Evolutionary conservation across 2,888 invertebrate species (phyloP).

Genomic region (Strigamia crassipes): DNA sequence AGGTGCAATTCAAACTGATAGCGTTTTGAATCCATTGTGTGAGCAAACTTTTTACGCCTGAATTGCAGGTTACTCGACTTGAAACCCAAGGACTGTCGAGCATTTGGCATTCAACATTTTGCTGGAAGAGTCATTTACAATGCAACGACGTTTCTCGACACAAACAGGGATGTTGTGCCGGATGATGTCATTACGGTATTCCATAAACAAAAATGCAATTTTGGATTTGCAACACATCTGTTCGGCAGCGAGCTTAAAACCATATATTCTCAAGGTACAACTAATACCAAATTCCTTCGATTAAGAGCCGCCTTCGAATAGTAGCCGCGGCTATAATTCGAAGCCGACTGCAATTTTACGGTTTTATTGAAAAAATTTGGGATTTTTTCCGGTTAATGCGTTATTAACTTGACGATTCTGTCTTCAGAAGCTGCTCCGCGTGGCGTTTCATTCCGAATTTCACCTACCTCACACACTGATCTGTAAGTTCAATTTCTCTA

Average conservation of each 20-base stretch:
- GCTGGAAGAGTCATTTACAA: conserved; percentile 85
- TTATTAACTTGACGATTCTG: background rate
- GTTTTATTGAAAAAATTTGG: too few species aligned
- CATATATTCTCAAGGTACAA: conserved; percentile 68
- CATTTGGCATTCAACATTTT: conserved; percentile 90
- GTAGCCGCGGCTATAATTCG: too few species aligned
- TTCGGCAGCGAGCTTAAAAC: conserved; percentile 90
- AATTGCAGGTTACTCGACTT: conserved; percentile 73
- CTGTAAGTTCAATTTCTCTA: conserved; percentile 59
- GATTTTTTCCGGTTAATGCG: too few species aligned
- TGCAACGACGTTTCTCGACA: conserved; percentile 84
- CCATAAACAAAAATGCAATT: conserved; percentile 88
- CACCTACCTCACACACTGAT: conserved; percentile 84
- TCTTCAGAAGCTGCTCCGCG: conserved; percentile 67
- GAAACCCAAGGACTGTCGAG: conserved; percentile 74
- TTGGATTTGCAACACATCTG: conserved; percentile 96
- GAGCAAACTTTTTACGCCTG: background rate
- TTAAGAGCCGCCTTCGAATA: too few species aligned
- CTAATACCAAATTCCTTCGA: conserved; percentile 41
- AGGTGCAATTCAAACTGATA: conserved; percentile 51
- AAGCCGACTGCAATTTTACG: too few species aligned
- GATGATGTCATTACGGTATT: conserved; percentile 91
- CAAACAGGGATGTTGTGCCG: conserved; percentile 88
- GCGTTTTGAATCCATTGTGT: background rate
- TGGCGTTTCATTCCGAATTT: conserved; percentile 83